A percentile compares a stretch with the other conserved stretches of the same genome.
phyloP scores from a whole-genome alignment of 2,888 invertebrate species.

The Agrenia bidenticulata region DNA sequence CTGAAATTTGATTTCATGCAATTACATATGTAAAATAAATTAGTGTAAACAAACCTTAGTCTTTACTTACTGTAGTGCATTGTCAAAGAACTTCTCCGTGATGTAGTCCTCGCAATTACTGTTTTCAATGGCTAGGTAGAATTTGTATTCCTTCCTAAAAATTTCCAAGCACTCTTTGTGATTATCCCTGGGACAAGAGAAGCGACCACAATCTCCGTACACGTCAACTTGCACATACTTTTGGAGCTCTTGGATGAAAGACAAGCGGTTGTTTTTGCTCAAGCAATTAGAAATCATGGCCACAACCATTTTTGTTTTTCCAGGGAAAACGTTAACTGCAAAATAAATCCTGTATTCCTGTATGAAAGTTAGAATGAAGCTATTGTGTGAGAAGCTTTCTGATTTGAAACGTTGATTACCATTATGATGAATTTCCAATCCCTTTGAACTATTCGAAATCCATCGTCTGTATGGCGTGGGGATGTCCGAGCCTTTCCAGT shows the following conservation, averaged over 20 bases:
- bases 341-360: no score
- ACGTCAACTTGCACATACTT: conserved; percentile 87
- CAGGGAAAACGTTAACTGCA: neutral
- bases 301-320: conserved; percentile 30
- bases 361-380: no score
- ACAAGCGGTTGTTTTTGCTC: conserved; percentile 62
- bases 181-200: conserved; percentile 69
- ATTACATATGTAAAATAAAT: neutral
- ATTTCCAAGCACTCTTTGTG: neutral
- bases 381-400: no score
- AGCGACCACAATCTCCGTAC: conserved; percentile 83
- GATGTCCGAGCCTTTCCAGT: conserved; percentile 29
- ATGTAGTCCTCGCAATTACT: conserved; percentile 54
- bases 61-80: conserved; percentile 38
- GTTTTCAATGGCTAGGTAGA: conserved; percentile 55
- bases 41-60: neutral
- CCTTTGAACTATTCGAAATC: conserved; percentile 14
- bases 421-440: no score
- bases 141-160: conserved; percentile 52
- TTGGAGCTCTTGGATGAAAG: conserved; percentile 80
- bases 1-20: neutral
- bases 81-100: conserved; percentile 54
- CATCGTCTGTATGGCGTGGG: conserved; percentile 21
- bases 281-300: conserved; percentile 32
- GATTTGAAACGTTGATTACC: no score